Base-by-base conservation (phyloP, 2,797 vertebrate genomes). In the Echiichthys vipera region DNA sequence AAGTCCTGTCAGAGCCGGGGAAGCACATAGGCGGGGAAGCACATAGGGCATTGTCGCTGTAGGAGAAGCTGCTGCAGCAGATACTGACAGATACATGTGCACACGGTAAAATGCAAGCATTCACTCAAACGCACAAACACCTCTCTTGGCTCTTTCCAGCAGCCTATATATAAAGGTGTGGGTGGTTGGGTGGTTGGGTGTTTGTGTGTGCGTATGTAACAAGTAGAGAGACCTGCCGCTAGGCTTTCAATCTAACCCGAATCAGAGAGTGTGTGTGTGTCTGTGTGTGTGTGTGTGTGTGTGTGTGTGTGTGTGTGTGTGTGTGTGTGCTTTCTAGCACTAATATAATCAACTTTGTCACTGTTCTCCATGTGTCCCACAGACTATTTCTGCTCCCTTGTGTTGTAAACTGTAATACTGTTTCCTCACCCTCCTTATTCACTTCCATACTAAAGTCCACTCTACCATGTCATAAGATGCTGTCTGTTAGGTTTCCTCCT, bases 341-440 rank as follows among this genome's bases (percentile, higher is more conserved):
- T 76, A 42, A 50, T 75, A 77, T 88, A 89, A 91, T 90, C 82
- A 90, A 88, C 83, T 74, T 73, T 69, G 73, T 73, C 79, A 80
- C 71, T 74, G 68, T 83, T 89, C 82, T 83, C 78, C 79, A 83
- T 85, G 75, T 81, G 71, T 65, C 82, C 84, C 84, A 75, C 58
- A 49, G 85, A 87, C 88, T 89, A 88, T 86, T 88, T 87, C 67
- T 87, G 86, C 81, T 88, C 82, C 74, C 80, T 57, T 34, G 70
- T 87, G 83, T 84, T 90, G 86, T 90, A 88, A 81, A 57, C 86
- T 80, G 74, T 80, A 82, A 85, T 89, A 85, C 87, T 83, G 74
- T 75, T 65, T 70, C 84, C 78, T 71, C 68, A 40, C 47, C 81
- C 68, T 83, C 50, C 68, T 73, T 74, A 55, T 82, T 84, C 81